phyloP scores from a whole-genome alignment of 2,797 vertebrate species.

The Petrocephalus sullivani region DNA sequence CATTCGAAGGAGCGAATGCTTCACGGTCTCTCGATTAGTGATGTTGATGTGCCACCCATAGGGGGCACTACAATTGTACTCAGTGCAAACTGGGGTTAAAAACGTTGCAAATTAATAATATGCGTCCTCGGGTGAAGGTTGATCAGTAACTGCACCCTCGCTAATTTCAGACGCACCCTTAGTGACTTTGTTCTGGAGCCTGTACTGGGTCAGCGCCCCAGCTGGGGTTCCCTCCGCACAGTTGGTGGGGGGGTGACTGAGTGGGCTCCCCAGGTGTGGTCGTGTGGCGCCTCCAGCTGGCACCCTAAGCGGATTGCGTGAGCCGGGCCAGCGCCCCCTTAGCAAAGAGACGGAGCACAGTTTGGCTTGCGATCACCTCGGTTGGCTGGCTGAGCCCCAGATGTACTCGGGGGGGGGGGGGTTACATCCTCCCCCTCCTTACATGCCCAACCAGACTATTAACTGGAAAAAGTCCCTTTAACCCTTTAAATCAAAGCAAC shows the following conservation, averaged over 20 bases:
- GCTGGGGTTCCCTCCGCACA: no score
- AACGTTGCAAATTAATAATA: not conserved
- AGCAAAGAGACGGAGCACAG: constrained; percentile 43
- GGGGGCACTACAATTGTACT: not conserved
- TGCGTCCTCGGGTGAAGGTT: not conserved
- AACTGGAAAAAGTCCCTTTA: not conserved
- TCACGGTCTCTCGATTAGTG: not conserved
- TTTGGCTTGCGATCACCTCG: constrained; percentile 28
- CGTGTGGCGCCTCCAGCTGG: constrained; percentile 58
- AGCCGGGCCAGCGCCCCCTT: constrained; percentile 56
- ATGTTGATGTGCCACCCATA: not conserved
- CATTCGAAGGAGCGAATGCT: constrained; percentile 23
- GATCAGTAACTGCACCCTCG: not conserved
- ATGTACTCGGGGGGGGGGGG: not conserved
- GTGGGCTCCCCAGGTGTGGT: not conserved
- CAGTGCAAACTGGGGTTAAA: not conserved
- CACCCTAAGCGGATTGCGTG: constrained; percentile 56
- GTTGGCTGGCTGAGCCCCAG: constrained; percentile 8
- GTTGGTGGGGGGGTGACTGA: no score
- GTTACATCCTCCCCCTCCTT: not conserved
- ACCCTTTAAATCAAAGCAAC: not conserved
- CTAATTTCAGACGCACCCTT: not conserved
- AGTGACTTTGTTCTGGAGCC: not conserved
- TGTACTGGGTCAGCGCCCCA: no score
- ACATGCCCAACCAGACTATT: not conserved